A percentile compares a stretch with the other conserved stretches of the same genome.
Evolutionary conservation across 2,888 invertebrate genomes (phyloP).

Genomic region (Saturnia pavonia): DNA sequence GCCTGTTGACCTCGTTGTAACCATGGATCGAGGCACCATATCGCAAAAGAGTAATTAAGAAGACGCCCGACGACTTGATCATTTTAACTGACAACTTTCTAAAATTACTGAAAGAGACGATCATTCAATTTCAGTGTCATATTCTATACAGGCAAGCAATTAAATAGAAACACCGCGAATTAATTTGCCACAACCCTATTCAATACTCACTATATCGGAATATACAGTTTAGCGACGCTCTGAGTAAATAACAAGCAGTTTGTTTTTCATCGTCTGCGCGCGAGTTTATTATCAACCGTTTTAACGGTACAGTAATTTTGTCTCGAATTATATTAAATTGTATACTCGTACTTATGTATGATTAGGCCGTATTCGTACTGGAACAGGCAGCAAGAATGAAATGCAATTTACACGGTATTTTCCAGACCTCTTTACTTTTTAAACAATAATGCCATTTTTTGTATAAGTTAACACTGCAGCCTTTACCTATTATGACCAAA

Average conservation of each 20-base stretch:
- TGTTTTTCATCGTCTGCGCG: slow-evolving; percentile 41
- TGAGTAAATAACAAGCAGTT: slow-evolving; percentile 51
- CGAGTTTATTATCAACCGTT: slow-evolving; percentile 37
- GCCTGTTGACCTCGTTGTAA: neutral
- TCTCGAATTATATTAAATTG: slow-evolving; percentile 22
- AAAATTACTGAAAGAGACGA: neutral
- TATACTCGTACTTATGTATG: slow-evolving; percentile 3
- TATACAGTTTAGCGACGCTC: slow-evolving; percentile 57
- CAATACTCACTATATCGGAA: slow-evolving; percentile 50
- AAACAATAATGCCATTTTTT: neutral
- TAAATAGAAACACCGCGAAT: neutral
- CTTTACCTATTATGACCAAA: too few species aligned
- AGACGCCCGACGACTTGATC: neutral
- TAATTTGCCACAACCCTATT: slow-evolving; percentile 21
- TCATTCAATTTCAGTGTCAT: neutral
- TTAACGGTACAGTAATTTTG: slow-evolving; percentile 51
- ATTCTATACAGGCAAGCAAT: neutral
- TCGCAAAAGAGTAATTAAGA: neutral
- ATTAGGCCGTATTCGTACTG: neutral
- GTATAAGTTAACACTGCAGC: too few species aligned
- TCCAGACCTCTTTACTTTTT: neutral
- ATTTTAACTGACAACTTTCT: neutral
- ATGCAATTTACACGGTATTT: neutral
- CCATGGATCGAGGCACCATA: neutral
- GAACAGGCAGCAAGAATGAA: neutral